Evolutionary conservation across 2,113 vertebrate species (phyloP), one percentile per base, ranked within the genome.

Genomic region (Petaurus breviceps): DNA sequence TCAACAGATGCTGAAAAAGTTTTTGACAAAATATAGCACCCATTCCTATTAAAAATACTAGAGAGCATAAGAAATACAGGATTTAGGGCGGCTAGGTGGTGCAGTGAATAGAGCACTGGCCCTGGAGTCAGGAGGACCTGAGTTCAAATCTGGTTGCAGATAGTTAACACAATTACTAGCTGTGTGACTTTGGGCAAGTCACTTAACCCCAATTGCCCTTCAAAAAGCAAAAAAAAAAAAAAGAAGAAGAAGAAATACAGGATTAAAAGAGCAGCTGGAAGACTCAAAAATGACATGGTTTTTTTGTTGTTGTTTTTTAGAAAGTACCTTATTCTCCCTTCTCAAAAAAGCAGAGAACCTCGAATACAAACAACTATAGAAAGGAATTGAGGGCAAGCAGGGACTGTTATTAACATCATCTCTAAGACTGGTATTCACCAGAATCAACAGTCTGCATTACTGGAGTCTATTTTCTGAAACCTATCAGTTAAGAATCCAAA

Each of bases 181-280:
- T 49, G 47, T 49, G 47, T 49, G 47, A 49, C 47, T 49, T 49
- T 49, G 47, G 47, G 47, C 47, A 49, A 49, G 47, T 49, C 47
- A 49, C 47, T 49, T 49, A 49, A 49, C 47, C 47, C 47, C 47
- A 49, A 49, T 49, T 49, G 47, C 47, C 47, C 47, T 49, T 4
- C 47, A 49, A 49, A 49, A 49, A 49, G 47, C 47, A 49, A 49
- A 49, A 49, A 49, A 49, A 49, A 49, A 3, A 49, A 49, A 49
- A 49, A 49, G 2, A 49, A n/a, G n/a, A n/a, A n/a, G n/a, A n/a
- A n/a, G 2, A 53, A 61, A 90, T 57, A 94, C 0, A 0, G 95
- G 93, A 24, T 23, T 52, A 95, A 51, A 95, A 89, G 28, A 95
- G 94, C 91, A 95, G 51, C 52, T 54, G 91, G 93, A 93, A 28